Conservation (phyloP, 2,888 invertebrate species). For the Pinctada fucata region DNA sequence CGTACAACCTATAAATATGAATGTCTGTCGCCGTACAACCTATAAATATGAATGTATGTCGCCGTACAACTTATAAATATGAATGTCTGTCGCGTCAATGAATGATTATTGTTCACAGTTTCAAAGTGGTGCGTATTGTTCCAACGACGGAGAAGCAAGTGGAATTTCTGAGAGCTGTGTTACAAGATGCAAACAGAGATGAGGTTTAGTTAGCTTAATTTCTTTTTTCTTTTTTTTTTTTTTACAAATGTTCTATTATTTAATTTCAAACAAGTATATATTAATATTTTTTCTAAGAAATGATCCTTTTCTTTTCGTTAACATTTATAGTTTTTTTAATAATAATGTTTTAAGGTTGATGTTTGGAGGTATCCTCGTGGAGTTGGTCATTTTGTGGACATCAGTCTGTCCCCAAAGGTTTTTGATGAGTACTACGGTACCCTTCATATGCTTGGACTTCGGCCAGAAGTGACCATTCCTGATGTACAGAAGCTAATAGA, state of each 20-base stretch:
- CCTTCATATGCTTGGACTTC: constrained; percentile 31
- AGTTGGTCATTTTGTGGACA: constrained; percentile 26
- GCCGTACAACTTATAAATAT: too few relatives aligned
- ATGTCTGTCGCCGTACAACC: too few relatives aligned
- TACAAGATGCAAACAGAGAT: background rate
- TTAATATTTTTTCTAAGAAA: too few relatives aligned
- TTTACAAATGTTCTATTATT: background rate
- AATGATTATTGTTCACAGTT: background rate
- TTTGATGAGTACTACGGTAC: constrained; percentile 7
- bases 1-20: too few relatives aligned
- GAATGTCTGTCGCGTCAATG: too few relatives aligned
- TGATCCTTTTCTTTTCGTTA: too few relatives aligned
- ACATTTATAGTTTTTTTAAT: background rate
- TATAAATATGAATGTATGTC: too few relatives aligned
- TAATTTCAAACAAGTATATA: too few relatives aligned
- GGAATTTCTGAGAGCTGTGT: background rate
- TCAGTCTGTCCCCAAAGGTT: constrained; percentile 26
- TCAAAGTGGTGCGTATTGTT: background rate
- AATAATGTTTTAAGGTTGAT: constrained; percentile 23
- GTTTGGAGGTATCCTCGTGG: constrained; percentile 33
- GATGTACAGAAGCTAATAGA: constrained; percentile 46
- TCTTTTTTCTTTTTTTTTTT: background rate
- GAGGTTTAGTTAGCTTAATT: background rate
- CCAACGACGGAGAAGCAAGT: background rate
- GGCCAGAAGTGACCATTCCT: constrained; percentile 31